phyloP scores from a whole-genome alignment of 2,113 vertebrate species.

The Pedetes capensis region DNA sequence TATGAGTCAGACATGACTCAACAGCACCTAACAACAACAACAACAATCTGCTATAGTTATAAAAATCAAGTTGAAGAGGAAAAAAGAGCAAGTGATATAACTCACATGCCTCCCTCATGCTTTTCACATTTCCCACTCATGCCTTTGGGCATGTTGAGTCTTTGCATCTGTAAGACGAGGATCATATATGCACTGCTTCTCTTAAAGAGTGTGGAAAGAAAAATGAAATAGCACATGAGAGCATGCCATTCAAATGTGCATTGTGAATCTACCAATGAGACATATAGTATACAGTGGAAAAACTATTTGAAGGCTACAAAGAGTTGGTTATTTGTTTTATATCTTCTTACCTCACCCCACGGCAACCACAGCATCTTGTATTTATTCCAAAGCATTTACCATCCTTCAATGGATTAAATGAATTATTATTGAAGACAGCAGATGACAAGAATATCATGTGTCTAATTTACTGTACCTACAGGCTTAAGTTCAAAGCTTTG shows the following conservation, averaged over 20 bases:
- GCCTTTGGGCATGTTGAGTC: neutral
- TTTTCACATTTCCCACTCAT: neutral
- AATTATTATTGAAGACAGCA: constrained; percentile 64
- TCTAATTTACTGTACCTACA: constrained; percentile 57
- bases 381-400: constrained; percentile 43
- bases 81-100: neutral
- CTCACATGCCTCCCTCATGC: neutral
- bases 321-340: constrained; percentile 66
- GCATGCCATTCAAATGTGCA: neutral
- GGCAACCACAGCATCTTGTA: constrained; percentile 57
- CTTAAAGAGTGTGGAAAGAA: neutral
- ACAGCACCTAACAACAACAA: too few species aligned
- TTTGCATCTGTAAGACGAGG: neutral
- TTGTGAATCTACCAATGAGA: neutral
- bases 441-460: neutral
- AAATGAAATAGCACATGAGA: neutral
- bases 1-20: too few species aligned
- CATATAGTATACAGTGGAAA: neutral
- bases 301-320: constrained; percentile 16
- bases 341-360: constrained; percentile 25
- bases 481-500: constrained; percentile 69
- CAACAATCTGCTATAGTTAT: neutral
- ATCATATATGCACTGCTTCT: neutral
- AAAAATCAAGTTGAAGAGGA: neutral
- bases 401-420: constrained; percentile 17